Conservation (phyloP, 2,888 invertebrate species). For the Tachina grossa region DNA sequence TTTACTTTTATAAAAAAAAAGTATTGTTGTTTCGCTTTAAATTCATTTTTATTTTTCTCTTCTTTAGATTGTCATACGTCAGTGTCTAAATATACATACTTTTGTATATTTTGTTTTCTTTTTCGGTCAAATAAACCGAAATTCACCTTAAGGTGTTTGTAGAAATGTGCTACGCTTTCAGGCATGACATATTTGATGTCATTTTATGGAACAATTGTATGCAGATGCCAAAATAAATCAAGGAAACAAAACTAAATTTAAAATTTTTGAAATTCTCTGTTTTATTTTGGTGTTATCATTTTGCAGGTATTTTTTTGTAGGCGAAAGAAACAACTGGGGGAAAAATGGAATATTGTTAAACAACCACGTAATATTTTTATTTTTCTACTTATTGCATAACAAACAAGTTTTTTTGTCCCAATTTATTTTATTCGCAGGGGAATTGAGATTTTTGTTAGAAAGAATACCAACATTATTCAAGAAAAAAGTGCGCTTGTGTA, state of each 20-base stretch:
- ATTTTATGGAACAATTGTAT: conserved; percentile 1
- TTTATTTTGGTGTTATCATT: not conserved
- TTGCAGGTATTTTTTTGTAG: not conserved
- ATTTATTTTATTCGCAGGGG: no score
- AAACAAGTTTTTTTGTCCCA: no score
- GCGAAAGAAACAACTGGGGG: not conserved
- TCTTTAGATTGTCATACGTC: not conserved
- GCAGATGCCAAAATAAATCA: conserved; percentile 8
- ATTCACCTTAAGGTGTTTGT: not conserved
- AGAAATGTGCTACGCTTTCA: conserved; percentile 9
- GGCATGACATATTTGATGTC: conserved; percentile 30
- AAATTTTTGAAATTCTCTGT: not conserved
- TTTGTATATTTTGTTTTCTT: not conserved
- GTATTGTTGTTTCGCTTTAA: not conserved
- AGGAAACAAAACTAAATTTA: not conserved
- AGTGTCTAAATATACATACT: not conserved
- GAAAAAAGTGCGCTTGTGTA: no score
- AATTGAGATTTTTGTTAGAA: no score
- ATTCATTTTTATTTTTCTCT: not conserved
- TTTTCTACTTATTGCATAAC: not conserved
- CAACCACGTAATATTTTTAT: not conserved
- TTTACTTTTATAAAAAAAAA: not conserved
- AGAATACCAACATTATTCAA: no score
- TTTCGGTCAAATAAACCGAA: conserved; percentile 5
- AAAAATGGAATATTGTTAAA: not conserved